Conservation (phyloP, 1,140 invertebrate genomes). For the Zaprionus taronus region DNA sequence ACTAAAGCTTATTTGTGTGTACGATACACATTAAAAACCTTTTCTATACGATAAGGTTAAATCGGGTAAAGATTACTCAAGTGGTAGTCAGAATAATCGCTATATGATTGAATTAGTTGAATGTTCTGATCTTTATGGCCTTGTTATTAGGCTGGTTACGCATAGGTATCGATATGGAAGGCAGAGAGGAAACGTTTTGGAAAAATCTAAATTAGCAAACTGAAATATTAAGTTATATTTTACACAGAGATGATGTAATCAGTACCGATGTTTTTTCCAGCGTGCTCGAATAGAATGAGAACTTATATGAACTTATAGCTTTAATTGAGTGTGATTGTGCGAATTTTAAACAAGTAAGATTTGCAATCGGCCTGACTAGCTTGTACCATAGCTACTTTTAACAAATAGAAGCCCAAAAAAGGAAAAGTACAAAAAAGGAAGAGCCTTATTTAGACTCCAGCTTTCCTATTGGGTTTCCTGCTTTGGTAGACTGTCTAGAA, state of each 20-base stretch:
- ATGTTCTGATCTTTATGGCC: neutral
- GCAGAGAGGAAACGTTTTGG: neutral
- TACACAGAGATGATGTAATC: neutral
- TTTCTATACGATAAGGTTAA: neutral
- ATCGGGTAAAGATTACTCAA: neutral
- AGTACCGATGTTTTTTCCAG: neutral
- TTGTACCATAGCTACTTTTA: neutral
- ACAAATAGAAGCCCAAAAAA: neutral
- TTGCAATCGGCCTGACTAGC: neutral
- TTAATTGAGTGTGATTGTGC: neutral
- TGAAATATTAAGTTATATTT: neutral
- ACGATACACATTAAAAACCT: too few species aligned
- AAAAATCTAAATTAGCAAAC: neutral
- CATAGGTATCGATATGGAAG: neutral
- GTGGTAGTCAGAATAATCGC: neutral
- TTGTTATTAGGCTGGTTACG: too few species aligned
- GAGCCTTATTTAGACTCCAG: too few species aligned
- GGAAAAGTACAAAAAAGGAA: neutral
- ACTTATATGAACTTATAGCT: too few species aligned
- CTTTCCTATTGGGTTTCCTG: too few species aligned
- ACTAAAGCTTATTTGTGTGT: too few species aligned
- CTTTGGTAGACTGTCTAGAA: neutral
- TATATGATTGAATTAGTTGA: constrained; percentile 2
- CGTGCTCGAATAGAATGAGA: too few species aligned
- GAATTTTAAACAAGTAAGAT: neutral